Evolutionary conservation across 2,113 vertebrate species (phyloP), one percentile per base, ranked within the genome.

Genomic region (Centropristis striata): DNA sequence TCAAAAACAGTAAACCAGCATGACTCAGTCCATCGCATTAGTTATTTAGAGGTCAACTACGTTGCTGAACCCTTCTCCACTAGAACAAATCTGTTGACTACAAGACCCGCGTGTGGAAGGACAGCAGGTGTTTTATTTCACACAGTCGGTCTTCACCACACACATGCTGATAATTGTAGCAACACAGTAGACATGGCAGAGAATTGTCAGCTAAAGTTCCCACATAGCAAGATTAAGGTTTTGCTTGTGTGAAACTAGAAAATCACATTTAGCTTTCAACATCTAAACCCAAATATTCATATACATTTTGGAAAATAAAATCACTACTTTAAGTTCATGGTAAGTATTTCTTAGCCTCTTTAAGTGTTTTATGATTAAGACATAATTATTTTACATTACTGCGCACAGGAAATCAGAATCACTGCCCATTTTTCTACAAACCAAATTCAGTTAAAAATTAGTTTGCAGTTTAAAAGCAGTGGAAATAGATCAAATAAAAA

Each of bases 81-180:
- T 41, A n/a, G 5, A 27, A 42, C 16, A 80, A 51, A 46, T 32
- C 28, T 39, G 37, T 41, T 0, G 14, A 16, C 27, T 36, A 27
- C 6, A n/a, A 36, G 27, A 3, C 25, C 28, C 1, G 54, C 46
- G 37, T 66, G 47, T 67, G 23, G 18, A 27, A 25, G 37, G 15
- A 32, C 49, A 75, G 61, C 85, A 81, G 68, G 60, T 85, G 86
- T 61, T 72, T 46, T 4, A 3, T 42, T 85, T 86, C 81, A 44
- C 86, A 90, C 66, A 71, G 6, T 14, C 4, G 0, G n/a, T 41
- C 37, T 25, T 55, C 20, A 49, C 68, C 58, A 61, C 21, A 3
- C 28, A 28, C 37, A 23, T 28, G 46, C 37, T 65, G 71, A 58
- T 37, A 73, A 69, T 1, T 36, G 1, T 1, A 42, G 2, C 28